Base-by-base conservation (phyloP, 1,140 invertebrate species). In the Wiebesia pumilae region DNA sequence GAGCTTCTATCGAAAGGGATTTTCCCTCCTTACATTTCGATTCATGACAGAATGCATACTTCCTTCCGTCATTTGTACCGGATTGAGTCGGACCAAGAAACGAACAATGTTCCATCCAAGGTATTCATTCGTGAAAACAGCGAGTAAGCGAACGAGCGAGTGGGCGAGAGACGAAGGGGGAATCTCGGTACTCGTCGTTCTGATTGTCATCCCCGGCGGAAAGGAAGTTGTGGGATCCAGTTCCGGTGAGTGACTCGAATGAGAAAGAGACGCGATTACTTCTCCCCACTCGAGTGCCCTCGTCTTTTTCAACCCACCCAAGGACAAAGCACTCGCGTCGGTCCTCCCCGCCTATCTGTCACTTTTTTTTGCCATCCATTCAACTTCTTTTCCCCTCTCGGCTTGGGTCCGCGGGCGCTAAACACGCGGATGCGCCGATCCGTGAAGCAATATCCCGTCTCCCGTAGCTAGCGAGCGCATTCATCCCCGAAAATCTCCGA, bases 361-460 rank as follows among this genome's bases (percentile, higher is more conserved):
- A n/a, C n/a, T n/a, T n/a, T 51, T 78, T 77, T 79, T 62, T 84
- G 1, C 47, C 38, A 12, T 67, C 16, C 69, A 73, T 73, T 71
- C 38, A n/a, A 51, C 40, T 83, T 83, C 4, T 62, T 43, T n/a
- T 77, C 27, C 14, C 19, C 4, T 83, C 51, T 62, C 24, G n/a
- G 81, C 30, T 33, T 35, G 51, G 16, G 58, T 27, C 58, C 21
- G 24, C 24, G 58, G 14, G 24, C 3, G 21, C 19, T 38, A 24
- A 27, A 7, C 47, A 40, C 54, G 12, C 27, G 51, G 38, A 81
- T 54, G 24, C 79, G 54, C 69, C 80, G 69, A 81, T 77, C 79
- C 80, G 71, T 86, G 71, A 81, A 86, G 67, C 58, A 86, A 86
- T 86, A 86, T 86, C 80, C 85, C 62, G 81, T 65, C 82, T 43